Conservation (phyloP, 2,888 invertebrate genomes). For the Griposia aprilina region DNA sequence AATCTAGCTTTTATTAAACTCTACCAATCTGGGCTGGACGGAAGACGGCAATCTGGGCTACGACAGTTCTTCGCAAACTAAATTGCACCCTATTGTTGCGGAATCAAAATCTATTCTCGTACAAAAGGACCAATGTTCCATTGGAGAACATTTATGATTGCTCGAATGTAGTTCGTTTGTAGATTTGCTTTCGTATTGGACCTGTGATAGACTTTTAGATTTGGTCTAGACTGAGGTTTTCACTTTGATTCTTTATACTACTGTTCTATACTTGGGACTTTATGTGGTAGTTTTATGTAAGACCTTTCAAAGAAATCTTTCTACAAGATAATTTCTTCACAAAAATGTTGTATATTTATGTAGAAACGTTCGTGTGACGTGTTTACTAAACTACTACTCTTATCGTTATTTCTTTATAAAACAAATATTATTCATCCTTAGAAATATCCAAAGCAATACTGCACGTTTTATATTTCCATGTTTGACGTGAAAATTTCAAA, state of each 20-base stretch:
- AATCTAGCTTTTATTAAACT: slow-evolving; percentile 49
- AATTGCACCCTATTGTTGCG: slow-evolving; percentile 37
- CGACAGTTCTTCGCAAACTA: slow-evolving; percentile 16
- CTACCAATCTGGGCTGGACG: slow-evolving; percentile 50
- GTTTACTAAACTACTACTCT: too few relatives aligned
- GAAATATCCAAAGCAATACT: not conserved
- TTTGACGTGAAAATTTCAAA: too few relatives aligned
- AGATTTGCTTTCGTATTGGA: slow-evolving; percentile 41
- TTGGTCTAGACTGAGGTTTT: slow-evolving; percentile 13
- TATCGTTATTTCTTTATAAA: not conserved
- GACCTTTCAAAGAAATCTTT: not conserved
- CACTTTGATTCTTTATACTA: slow-evolving; percentile 1
- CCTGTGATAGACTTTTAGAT: slow-evolving; percentile 31
- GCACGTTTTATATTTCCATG: not conserved
- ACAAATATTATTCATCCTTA: not conserved
- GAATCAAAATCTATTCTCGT: slow-evolving; percentile 31
- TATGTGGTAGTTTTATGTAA: not conserved
- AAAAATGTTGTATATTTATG: not conserved
- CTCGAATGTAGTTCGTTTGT: slow-evolving; percentile 46
- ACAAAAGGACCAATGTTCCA: slow-evolving; percentile 26
- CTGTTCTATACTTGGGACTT: not conserved
- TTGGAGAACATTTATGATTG: slow-evolving; percentile 56
- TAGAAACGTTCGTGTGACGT: not conserved
- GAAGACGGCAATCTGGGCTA: slow-evolving; percentile 57
- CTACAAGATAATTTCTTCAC: not conserved